These are phyloP conservation scores for Cerceris rybyensis DNA, from an alignment of 2,888 invertebrate species.

Conservation along the genomic window DNA sequence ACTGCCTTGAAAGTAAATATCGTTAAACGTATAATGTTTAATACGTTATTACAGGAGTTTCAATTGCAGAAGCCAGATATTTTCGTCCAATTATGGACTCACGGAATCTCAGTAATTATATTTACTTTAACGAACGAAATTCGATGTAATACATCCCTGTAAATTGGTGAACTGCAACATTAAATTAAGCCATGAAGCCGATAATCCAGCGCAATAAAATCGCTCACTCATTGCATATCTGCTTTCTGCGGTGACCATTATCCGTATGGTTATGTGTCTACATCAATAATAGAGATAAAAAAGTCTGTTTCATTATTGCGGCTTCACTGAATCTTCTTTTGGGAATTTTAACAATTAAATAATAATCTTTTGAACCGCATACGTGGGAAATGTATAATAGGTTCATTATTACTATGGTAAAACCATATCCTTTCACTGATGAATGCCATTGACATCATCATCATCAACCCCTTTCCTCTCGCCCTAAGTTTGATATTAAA, in stretches of 20 bases:
- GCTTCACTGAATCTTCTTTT: too few species aligned
- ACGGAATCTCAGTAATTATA: conserved; percentile 64
- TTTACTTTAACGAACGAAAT: conserved; percentile 66
- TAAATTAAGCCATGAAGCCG: conserved; percentile 59
- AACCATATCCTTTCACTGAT: too few species aligned
- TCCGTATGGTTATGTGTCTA: background rate
- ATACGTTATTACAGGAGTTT: conserved; percentile 49
- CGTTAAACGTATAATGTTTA: conserved; percentile 34
- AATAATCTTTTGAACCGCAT: too few species aligned
- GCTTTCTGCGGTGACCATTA: background rate
- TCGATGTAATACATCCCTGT: conserved; percentile 58
- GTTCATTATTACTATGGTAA: too few species aligned
- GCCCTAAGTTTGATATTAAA: conserved; percentile 29
- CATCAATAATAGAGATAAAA: too few species aligned
- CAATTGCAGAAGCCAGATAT: conserved; percentile 24
- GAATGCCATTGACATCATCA: background rate
- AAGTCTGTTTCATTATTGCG: too few species aligned
- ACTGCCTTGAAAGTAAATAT: conserved; percentile 34
- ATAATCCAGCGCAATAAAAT: conserved; percentile 47
- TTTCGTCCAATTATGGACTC: conserved; percentile 55
- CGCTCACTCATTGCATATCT: background rate
- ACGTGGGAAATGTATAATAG: too few species aligned
- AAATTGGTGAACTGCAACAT: conserved; percentile 59
- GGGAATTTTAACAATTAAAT: too few species aligned
- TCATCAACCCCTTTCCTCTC: background rate